Conservation (phyloP, 2,113 vertebrate genomes). For the Psettodes erumei region DNA sequence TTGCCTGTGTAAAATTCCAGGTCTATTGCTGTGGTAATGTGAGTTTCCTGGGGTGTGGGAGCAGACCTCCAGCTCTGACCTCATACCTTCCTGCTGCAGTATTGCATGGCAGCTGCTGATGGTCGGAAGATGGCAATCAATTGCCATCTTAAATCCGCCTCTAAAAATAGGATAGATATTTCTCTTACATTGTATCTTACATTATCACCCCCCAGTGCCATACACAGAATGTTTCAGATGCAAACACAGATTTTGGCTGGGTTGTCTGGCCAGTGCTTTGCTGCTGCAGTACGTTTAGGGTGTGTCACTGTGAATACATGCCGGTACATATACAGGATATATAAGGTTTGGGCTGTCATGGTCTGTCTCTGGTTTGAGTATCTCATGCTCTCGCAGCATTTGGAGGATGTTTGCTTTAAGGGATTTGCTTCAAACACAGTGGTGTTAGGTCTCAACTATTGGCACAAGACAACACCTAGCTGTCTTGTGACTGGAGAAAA, state of each 20-base stretch:
- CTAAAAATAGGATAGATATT: not conserved
- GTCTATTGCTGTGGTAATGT: conserved; percentile 7
- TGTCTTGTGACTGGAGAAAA: not conserved
- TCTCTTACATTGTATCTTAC: not conserved
- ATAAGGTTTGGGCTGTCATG: conserved; percentile 12
- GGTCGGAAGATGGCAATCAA: conserved; percentile 9
- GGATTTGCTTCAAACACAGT: conserved; percentile 4
- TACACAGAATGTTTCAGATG: not conserved
- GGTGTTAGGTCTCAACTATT: not conserved
- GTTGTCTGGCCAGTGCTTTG: conserved; percentile 16
- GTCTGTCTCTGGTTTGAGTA: conserved; percentile 9
- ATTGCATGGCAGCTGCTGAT: not conserved
- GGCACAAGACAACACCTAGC: not conserved
- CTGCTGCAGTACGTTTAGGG: conserved; percentile 45
- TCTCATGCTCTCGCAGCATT: not conserved
- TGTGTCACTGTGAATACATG: conserved; percentile 59
- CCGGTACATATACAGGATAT: conserved; percentile 58
- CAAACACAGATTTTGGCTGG: not conserved
- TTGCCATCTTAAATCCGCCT: no score
- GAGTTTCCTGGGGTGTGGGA: not conserved
- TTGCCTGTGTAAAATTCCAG: conserved; percentile 20
- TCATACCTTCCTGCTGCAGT: not conserved
- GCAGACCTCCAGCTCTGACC: not conserved
- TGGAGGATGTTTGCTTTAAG: conserved; percentile 41
- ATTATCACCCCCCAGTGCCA: not conserved